Base-by-base conservation (phyloP, 2,113 vertebrate genomes). In the Eurypyga helias region DNA sequence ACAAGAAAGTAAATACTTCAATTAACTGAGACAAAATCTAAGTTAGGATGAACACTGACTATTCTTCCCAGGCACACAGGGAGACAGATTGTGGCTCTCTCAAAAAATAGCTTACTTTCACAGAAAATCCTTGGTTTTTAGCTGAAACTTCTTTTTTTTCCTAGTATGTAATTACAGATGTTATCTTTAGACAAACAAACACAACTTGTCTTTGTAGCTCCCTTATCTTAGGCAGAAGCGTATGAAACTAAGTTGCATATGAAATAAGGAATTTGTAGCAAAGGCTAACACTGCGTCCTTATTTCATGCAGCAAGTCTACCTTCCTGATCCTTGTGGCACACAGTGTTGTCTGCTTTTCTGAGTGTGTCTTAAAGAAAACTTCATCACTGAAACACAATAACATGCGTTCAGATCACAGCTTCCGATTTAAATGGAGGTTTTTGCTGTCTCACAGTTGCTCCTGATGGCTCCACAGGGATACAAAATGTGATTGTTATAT, bases 401-500 rank as follows among this genome's bases (percentile, higher is more conserved):
- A 20, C 38, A 49, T 76, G 69, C 10, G 1, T 70, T 93, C 60
- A 71, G 29, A 84, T 81, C 2, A 5, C 51, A 84, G 66, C 18
- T 79, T 85, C 87, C 82, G 38, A 64, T 79, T 87, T 78, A 87
- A 87, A 51, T 49, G 81, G 70, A 87, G 43, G 38, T 55, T 95
- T 96, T 71, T 95, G 36, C 65, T 87, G 34, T 84, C 81, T 96
- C 83, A 70, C 49, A 70, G 3, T 62, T 97, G 83, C 79, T 93
- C 23, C 41, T 9, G 3, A 72, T 95, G 41, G 36, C 71, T 94
- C 90, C 76, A 91, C 1, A 1, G 91, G 70, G 93, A 91, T 84
- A 75, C 4, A n/a, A 45, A 89, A 84, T 93, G 65, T 71, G 94
- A 94, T 82, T 89, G 38, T 84, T 91, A 25, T 69, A 96, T 97